A percentile compares a stretch with the other conserved stretches of the same genome.
phyloP scores from a whole-genome alignment of 1,140 invertebrate species.

The Atta colombica region DNA sequence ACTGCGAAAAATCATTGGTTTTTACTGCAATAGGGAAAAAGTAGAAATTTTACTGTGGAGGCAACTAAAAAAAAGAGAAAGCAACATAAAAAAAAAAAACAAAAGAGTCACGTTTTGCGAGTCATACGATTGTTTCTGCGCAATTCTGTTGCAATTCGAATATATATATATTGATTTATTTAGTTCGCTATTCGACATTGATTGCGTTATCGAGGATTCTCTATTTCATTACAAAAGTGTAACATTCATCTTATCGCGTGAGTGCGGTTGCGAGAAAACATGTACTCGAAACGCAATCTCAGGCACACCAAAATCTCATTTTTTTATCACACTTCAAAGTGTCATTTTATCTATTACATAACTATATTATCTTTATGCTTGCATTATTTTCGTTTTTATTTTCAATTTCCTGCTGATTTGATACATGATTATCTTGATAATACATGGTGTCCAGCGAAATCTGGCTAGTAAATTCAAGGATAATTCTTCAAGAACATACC shows the following conservation, averaged over 20 bases:
- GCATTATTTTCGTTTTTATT: neutral
- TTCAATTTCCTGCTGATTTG: neutral
- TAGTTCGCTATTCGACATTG: slow-evolving; percentile 15
- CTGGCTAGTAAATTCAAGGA: too few species aligned
- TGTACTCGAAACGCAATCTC: neutral
- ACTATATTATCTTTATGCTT: neutral
- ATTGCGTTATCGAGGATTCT: slow-evolving; percentile 9
- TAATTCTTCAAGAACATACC: too few species aligned
- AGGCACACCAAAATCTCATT: neutral
- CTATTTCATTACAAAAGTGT: slow-evolving; percentile 22
- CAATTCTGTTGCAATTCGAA: slow-evolving; percentile 18
- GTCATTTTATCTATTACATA: neutral
- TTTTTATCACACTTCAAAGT: neutral
- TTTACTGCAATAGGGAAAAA: neutral
- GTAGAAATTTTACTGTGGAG: neutral
- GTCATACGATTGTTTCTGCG: neutral
- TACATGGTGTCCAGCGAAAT: too few species aligned
- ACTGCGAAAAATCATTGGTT: slow-evolving; percentile 16
- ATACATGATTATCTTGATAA: neutral
- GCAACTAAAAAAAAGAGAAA: neutral
- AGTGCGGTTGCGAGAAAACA: neutral
- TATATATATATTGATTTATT: slow-evolving; percentile 38
- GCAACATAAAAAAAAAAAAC: slow-evolving; percentile 16
- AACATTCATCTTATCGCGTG: neutral
- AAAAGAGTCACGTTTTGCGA: neutral